phyloP scores from a whole-genome alignment of 2,888 invertebrate genomes.

The Lithosia quadra region DNA sequence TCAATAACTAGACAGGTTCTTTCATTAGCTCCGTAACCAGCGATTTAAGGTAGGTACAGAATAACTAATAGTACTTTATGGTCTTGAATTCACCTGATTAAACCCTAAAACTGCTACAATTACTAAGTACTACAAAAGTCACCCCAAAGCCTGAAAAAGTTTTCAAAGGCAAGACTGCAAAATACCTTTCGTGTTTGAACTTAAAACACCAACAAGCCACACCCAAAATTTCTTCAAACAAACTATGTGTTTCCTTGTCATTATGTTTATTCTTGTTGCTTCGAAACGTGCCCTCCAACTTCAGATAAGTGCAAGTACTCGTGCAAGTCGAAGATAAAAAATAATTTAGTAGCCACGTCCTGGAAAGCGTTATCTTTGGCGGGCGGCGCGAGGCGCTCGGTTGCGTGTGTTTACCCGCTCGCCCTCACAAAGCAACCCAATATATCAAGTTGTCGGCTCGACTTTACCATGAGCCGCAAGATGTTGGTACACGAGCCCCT shows the following conservation, averaged over 20 bases:
- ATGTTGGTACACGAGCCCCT: constrained; percentile 72
- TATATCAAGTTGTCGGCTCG: constrained; percentile 81
- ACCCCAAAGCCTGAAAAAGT: neutral
- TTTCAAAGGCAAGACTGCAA: neutral
- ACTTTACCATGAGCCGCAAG: constrained; percentile 70
- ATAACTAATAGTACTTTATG: no score
- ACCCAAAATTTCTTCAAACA: neutral
- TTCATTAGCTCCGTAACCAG: no score
- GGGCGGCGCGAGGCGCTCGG: constrained; percentile 46
- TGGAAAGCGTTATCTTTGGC: constrained; percentile 68
- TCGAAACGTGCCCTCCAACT: constrained; percentile 47
- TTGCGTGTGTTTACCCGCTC: constrained; percentile 75
- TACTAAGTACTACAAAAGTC: neutral
- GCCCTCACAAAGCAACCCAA: constrained; percentile 77
- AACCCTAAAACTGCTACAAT: no score
- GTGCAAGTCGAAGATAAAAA: constrained; percentile 74
- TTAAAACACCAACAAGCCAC: neutral
- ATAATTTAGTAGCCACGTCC: constrained; percentile 74
- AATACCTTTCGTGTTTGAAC: neutral
- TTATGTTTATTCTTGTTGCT: constrained; percentile 30
- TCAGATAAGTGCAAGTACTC: constrained; percentile 62
- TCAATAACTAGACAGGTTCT: no score
- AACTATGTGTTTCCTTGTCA: neutral
- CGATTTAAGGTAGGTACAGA: no score
- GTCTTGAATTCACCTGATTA: no score